These are phyloP conservation scores for Platygyra sinensis DNA, from an alignment of 64 coral and sea anemone species.

Conservation along the genomic window DNA sequence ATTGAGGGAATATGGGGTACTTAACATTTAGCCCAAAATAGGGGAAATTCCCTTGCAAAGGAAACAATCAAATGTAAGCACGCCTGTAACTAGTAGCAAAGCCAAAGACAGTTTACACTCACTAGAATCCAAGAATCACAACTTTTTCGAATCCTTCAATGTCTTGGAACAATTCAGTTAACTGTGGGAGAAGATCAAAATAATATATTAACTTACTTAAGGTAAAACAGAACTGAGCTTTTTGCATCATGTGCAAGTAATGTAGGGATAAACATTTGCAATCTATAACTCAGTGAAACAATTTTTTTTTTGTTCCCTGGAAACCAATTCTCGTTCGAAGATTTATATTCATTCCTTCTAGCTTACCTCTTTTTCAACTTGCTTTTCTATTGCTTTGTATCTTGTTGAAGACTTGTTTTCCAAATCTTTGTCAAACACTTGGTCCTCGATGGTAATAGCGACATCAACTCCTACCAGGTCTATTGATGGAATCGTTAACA, in stretches of 20 bases:
- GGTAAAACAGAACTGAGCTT: not conserved
- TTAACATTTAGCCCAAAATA: no score
- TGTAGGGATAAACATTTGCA: no score
- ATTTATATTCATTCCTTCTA: no score
- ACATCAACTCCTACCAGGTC: conserved; percentile 68
- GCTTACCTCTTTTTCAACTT: conserved; percentile 65
- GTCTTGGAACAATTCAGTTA: conserved; percentile 54
- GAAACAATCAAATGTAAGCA: no score
- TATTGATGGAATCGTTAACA: not conserved
- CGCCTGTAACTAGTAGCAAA: not conserved
- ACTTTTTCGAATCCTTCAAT: conserved; percentile 68
- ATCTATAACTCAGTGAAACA: no score
- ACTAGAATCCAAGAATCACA: conserved; percentile 73
- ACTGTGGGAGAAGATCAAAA: conserved; percentile 27
- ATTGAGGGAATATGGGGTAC: no score
- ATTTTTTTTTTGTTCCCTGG: no score
- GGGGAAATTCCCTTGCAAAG: no score
- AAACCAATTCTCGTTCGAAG: no score
- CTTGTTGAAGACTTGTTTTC: conserved; percentile 62
- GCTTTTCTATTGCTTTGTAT: conserved; percentile 53
- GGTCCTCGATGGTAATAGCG: conserved; percentile 52
- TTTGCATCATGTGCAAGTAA: not conserved
- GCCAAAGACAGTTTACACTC: conserved; percentile 10
- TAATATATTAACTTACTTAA: not conserved
- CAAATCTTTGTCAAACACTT: conserved; percentile 55